Percentiles rank a stretch among this genome's conserved stretches.
Conservation (phyloP, 2,113 vertebrate genomes). For the Camelus bactrianus region DNA sequence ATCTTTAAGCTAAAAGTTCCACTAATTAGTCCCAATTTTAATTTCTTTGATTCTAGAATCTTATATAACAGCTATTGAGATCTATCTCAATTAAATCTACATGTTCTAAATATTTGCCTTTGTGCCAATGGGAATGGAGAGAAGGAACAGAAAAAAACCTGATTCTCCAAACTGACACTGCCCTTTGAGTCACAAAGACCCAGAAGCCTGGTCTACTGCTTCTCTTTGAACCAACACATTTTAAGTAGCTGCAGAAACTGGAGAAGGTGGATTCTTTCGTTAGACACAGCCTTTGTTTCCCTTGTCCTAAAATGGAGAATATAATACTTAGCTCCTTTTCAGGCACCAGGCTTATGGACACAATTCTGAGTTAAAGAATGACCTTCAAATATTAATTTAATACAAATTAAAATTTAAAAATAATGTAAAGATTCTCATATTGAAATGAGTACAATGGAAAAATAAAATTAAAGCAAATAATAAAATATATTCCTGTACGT, state of each 20-base stretch:
- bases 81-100: neutral
- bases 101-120: neutral
- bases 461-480: slow-evolving; percentile 18
- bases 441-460: slow-evolving; percentile 17
- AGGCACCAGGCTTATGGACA: neutral
- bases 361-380: slow-evolving; percentile 20
- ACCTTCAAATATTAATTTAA: neutral
- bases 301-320: slow-evolving; percentile 57
- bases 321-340: slow-evolving; percentile 16
- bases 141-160: neutral
- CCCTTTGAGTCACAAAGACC: neutral
- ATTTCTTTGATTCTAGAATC: neutral
- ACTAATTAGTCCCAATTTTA: neutral
- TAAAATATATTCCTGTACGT: neutral
- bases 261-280: slow-evolving; percentile 40
- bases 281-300: slow-evolving; percentile 29
- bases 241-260: slow-evolving; percentile 54
- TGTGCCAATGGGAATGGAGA: neutral
- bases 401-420: neutral
- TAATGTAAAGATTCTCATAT: neutral
- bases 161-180: neutral
- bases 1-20: neutral
- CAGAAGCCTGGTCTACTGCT: slow-evolving; percentile 39
- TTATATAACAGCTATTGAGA: neutral
- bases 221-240: slow-evolving; percentile 47